A percentile compares a stretch with the other conserved stretches of the same genome.
phyloP scores from a whole-genome alignment of 2,888 invertebrate genomes.

The Parthenolecanium corni region DNA sequence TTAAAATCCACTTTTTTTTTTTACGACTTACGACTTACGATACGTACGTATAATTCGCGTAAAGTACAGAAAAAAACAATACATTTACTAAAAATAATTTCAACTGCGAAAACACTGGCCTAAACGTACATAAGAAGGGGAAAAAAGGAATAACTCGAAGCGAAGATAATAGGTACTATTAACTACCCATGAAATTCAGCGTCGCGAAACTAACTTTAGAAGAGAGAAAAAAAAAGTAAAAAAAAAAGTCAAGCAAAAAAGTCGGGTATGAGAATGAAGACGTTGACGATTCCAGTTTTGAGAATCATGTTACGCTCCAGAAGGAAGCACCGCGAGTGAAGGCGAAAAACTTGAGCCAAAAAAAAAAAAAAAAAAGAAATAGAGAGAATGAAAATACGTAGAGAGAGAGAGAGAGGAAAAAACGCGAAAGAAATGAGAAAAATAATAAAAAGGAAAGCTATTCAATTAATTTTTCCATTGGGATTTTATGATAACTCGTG shows the following conservation, averaged over 20 bases:
- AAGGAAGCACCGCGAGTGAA: constrained; percentile 24
- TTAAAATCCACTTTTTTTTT: constrained; percentile 25
- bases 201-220: constrained; percentile 1
- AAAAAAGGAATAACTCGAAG: constrained; percentile 7
- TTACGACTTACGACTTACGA: constrained; percentile 5
- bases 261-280: constrained; percentile 15
- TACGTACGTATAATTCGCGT: too few species aligned
- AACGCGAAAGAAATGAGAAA: constrained; percentile 27
- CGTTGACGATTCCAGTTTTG: neutral
- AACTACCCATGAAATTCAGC: constrained; percentile 26
- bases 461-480: constrained; percentile 35
- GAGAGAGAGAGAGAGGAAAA: constrained; percentile 19
- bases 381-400: neutral
- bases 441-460: constrained; percentile 33
- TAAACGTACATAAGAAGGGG: neutral
- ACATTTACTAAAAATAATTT: too few species aligned
- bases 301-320: neutral
- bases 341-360: constrained; percentile 18
- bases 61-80: too few species aligned
- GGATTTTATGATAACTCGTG: constrained; percentile 34
- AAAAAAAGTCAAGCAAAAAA: neutral
- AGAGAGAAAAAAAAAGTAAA: neutral
- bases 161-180: constrained; percentile 26
- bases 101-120: neutral
- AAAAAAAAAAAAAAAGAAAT: constrained; percentile 21